These are phyloP conservation scores for Calvadosia cruxmelitensis DNA, from an alignment of 30 jellyfish, hydroid and myxozoan genomes.

Conservation along the genomic window DNA sequence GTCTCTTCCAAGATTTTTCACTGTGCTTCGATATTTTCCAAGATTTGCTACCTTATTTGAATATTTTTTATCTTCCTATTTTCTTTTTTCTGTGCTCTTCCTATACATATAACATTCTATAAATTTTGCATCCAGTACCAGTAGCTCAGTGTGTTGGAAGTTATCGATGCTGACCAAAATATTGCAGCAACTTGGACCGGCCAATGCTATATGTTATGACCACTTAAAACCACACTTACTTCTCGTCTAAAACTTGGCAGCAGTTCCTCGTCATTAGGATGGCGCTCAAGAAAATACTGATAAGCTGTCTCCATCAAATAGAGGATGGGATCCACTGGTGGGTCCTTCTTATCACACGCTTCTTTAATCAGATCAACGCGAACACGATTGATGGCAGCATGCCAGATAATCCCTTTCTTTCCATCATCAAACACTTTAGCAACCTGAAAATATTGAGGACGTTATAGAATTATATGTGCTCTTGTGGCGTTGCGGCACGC, in stretches of 20 bases:
- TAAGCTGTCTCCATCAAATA: conserved; percentile 34
- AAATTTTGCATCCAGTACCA: too few relatives aligned
- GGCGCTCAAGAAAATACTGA: background rate
- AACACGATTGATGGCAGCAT: conserved; percentile 16
- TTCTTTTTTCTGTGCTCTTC: too few relatives aligned
- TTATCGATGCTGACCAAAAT: too few relatives aligned
- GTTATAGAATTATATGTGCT: too few relatives aligned
- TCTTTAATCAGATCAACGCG: conserved; percentile 27
- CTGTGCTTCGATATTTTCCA: too few relatives aligned
- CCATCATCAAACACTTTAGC: conserved; percentile 4
- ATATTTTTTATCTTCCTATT: too few relatives aligned
- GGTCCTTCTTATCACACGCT: conserved; percentile 7
- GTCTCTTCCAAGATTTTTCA: too few relatives aligned
- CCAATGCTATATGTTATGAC: background rate
- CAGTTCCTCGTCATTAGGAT: conserved; percentile 2
- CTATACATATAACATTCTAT: too few relatives aligned
- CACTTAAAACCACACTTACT: conserved; percentile 3
- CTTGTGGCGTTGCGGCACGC: too few relatives aligned
- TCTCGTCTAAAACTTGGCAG: conserved; percentile 51
- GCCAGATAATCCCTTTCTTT: conserved; percentile 27
- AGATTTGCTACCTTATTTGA: too few relatives aligned
- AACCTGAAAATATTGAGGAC: background rate
- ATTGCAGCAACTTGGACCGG: too few relatives aligned
- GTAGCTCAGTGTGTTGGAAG: too few relatives aligned
- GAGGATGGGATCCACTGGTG: conserved; percentile 23